Conservation (phyloP, 2,888 invertebrate species). For the Clistopyga incitator region DNA sequence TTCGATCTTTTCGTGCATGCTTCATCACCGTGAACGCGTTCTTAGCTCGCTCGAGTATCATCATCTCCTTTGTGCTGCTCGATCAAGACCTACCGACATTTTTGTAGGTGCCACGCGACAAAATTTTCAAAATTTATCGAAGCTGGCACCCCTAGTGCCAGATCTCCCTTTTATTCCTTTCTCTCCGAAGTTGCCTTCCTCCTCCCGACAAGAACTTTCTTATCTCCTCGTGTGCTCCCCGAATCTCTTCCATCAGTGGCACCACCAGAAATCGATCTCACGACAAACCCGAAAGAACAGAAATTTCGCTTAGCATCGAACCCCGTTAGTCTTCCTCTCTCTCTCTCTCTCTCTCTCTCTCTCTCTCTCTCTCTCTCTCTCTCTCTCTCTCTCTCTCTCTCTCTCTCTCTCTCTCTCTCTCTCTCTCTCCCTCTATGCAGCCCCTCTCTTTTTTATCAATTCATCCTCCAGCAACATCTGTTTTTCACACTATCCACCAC, state of each 20-base stretch:
- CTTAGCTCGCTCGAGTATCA: slow-evolving; percentile 28
- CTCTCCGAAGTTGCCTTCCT: not conserved
- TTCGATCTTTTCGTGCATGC: slow-evolving; percentile 12
- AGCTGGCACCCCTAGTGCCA: slow-evolving; percentile 9
- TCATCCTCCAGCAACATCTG: slow-evolving; percentile 47
- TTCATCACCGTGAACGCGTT: slow-evolving; percentile 34
- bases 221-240: slow-evolving; percentile 40
- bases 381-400: slow-evolving; percentile 45
- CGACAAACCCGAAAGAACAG: slow-evolving; percentile 62
- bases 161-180: slow-evolving; percentile 27
- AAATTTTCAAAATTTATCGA: slow-evolving; percentile 60
- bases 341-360: slow-evolving; percentile 44
- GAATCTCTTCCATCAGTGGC: slow-evolving; percentile 35
- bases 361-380: slow-evolving; percentile 32
- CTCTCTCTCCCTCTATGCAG: slow-evolving; percentile 16
- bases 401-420: slow-evolving; percentile 46
- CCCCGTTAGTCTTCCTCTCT: slow-evolving; percentile 41
- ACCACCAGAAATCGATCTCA: slow-evolving; percentile 30
- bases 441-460: slow-evolving; percentile 46
- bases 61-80: slow-evolving; percentile 27
- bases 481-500: slow-evolving; percentile 13
- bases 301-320: slow-evolving; percentile 61
- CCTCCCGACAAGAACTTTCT: slow-evolving; percentile 26
- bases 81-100: slow-evolving; percentile 6
- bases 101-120: slow-evolving; percentile 59